phyloP scores from a whole-genome alignment of 2,113 vertebrate species.

The Nibea coibor region DNA sequence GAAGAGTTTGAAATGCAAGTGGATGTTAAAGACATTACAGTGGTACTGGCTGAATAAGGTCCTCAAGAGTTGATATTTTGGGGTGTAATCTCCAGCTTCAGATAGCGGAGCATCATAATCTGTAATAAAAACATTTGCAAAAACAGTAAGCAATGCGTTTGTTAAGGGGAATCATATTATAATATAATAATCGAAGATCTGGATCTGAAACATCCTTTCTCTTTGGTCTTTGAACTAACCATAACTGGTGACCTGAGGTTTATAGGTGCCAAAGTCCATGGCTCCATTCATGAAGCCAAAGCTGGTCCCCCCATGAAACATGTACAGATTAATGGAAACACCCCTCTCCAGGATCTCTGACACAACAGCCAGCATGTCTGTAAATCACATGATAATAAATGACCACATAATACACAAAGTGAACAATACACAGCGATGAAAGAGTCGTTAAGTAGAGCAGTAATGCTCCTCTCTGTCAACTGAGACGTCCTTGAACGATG shows the following conservation, averaged over 20 bases:
- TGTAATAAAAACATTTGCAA: constrained; percentile 64
- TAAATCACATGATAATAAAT: background rate
- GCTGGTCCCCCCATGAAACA: constrained; percentile 96
- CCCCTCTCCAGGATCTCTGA: constrained; percentile 85
- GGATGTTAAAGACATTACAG: constrained; percentile 79
- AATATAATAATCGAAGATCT: too few species aligned
- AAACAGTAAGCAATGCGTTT: background rate
- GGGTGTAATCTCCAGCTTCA: constrained; percentile 92
- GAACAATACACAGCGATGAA: constrained; percentile 7
- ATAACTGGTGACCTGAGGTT: constrained; percentile 91
- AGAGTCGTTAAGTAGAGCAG: background rate
- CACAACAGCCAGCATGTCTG: constrained; percentile 90
- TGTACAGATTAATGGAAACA: constrained; percentile 93
- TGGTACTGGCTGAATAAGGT: constrained; percentile 85
- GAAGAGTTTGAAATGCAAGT: background rate
- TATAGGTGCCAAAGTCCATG: constrained; percentile 87
- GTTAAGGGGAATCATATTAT: background rate
- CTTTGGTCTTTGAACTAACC: constrained; percentile 79
- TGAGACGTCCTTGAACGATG: background rate
- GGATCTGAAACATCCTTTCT: background rate
- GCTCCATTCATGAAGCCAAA: constrained; percentile 95
- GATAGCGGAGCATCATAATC: constrained; percentile 94
- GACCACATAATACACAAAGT: background rate
- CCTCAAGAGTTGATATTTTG: constrained; percentile 89
- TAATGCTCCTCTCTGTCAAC: background rate